Evolutionary conservation across 2,113 vertebrate genomes (phyloP).

Genomic region (Cygnus buccinator): DNA sequence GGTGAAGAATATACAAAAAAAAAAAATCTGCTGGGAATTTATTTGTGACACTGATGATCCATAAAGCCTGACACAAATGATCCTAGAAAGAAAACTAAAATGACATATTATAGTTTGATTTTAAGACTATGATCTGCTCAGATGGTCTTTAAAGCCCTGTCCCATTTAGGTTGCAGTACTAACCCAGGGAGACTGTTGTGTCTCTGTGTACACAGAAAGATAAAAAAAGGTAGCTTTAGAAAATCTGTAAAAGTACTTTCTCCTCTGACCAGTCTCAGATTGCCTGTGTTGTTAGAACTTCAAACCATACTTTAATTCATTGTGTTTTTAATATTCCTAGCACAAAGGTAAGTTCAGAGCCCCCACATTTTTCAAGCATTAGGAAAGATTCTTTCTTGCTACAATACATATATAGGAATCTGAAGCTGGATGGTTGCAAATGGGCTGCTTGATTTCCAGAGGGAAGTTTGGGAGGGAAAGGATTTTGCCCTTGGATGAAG

Average conservation of each 20-base stretch:
- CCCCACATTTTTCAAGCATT: background rate
- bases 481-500: background rate
- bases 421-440: background rate
- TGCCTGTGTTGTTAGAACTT: background rate
- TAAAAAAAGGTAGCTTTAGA: background rate
- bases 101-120: background rate
- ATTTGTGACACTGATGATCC: background rate
- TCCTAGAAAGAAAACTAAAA: background rate
- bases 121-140: background rate
- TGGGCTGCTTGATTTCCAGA: background rate
- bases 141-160: background rate
- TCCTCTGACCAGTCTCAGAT: background rate
- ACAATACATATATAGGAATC: background rate
- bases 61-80: background rate
- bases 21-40: background rate
- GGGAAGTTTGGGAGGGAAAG: background rate
- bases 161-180: background rate
- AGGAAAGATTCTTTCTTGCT: background rate
- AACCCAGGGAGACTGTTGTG: background rate
- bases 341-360: background rate
- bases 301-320: background rate
- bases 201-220: background rate
- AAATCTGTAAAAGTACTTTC: background rate
- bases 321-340: background rate
- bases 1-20: background rate